A percentile compares a stretch with the other conserved stretches of the same genome.
Evolutionary conservation across 2,797 vertebrate genomes (phyloP).

Genomic region (Hafferia zeledoni): DNA sequence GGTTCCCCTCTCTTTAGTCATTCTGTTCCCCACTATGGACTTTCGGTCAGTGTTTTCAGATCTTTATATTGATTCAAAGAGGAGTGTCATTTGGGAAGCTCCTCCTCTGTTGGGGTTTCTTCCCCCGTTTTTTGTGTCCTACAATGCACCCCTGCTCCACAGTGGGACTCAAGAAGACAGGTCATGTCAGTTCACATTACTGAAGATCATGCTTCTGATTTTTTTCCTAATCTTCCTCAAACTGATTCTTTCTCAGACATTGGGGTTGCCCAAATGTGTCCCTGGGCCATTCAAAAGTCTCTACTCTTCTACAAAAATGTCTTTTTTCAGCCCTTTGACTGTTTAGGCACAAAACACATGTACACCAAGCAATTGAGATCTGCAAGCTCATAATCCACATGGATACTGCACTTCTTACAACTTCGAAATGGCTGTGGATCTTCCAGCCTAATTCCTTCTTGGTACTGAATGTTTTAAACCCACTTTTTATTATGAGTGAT

Average conservation of each 20-base stretch:
- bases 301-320: neutral
- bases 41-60: neutral
- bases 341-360: accelerated
- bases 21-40: neutral
- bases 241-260: neutral
- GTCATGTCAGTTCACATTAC: neutral
- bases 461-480: neutral
- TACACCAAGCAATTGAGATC: neutral
- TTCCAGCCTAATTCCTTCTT: constrained; percentile 10
- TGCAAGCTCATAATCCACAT: constrained; percentile 13
- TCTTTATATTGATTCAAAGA: neutral
- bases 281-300: neutral
- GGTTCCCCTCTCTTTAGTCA: neutral
- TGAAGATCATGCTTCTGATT: neutral
- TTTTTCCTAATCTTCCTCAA: neutral
- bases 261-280: neutral
- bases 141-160: neutral
- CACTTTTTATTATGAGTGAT: constrained; percentile 56
- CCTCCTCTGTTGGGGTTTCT: neutral
- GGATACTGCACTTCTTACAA: neutral
- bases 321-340: neutral
- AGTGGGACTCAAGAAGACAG: neutral
- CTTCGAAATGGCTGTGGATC: neutral
- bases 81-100: neutral
- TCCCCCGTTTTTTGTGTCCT: neutral